phyloP scores from a whole-genome alignment of 2,797 vertebrate genomes.

The Nyctalus aviator region DNA sequence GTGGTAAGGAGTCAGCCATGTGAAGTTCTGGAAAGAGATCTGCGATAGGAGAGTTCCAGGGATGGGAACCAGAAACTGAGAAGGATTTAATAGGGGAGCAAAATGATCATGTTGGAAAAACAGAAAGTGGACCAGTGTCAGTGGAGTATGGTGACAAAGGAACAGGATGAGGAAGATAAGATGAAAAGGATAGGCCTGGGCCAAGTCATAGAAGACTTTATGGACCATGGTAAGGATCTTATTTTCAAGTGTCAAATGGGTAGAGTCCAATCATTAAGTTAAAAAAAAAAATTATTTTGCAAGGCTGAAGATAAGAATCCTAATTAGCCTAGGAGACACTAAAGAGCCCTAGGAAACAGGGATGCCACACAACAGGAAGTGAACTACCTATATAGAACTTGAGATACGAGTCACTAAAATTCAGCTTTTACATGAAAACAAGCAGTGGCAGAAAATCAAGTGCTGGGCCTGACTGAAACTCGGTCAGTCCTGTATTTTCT shows the following conservation, averaged over 20 bases:
- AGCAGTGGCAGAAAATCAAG: neutral
- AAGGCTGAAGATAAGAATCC: constrained; percentile 11
- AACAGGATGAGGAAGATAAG: neutral
- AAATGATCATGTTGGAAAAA: neutral
- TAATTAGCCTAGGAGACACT: neutral
- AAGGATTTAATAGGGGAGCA: neutral
- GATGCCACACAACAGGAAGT: neutral
- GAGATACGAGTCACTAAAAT: neutral
- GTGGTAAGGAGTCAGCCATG: neutral
- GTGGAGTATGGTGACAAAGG: neutral
- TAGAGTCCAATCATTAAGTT: neutral
- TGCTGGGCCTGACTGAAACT: neutral
- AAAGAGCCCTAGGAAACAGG: neutral
- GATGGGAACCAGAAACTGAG: neutral
- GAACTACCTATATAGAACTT: neutral
- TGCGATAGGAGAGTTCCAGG: neutral
- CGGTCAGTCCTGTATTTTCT: neutral
- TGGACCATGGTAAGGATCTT: neutral
- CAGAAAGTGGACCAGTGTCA: neutral
- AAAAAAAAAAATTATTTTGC: neutral
- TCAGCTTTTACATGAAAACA: neutral
- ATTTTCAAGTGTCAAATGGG: neutral
- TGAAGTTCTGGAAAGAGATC: neutral
- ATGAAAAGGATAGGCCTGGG: neutral
- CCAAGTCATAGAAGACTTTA: neutral